These are phyloP conservation scores for Toxotes chatareus DNA, from an alignment of 2,113 vertebrate genomes.

Conservation along the genomic window DNA sequence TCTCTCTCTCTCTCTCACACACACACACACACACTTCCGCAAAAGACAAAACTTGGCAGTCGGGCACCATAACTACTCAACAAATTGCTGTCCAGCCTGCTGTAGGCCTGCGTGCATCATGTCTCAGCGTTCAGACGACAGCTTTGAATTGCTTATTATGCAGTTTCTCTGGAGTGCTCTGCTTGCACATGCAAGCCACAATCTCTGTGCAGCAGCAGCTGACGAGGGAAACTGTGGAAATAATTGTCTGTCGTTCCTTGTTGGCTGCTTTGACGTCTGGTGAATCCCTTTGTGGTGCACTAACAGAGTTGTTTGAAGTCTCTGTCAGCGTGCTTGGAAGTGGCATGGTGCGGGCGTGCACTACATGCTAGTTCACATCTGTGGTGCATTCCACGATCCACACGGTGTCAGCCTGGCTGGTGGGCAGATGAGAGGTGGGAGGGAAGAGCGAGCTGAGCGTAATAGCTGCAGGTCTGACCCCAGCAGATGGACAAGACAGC, in stretches of 20 bases:
- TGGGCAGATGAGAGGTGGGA: conserved; percentile 51
- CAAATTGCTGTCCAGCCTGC: conserved; percentile 71
- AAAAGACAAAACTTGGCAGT: conserved; percentile 63
- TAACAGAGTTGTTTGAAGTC: conserved; percentile 73
- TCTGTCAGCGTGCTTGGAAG: conserved; percentile 44
- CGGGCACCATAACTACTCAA: conserved; percentile 67
- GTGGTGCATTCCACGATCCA: conserved; percentile 27
- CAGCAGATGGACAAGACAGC: conserved; percentile 57
- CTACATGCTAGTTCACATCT: conserved; percentile 60
- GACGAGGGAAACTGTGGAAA: conserved; percentile 72
- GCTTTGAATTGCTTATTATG: conserved; percentile 75
- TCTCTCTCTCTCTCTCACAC: conserved; percentile 2
- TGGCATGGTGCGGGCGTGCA: conserved; percentile 27
- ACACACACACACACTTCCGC: conserved; percentile 13
- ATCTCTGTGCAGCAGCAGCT: conserved; percentile 70
- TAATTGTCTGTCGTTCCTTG: conserved; percentile 78
- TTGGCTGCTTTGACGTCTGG: conserved; percentile 73
- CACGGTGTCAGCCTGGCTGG: conserved; percentile 33
- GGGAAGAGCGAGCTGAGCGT: conserved; percentile 27
- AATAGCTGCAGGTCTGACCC: conserved; percentile 66
- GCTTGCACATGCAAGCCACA: conserved; percentile 73
- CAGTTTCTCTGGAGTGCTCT: conserved; percentile 72
- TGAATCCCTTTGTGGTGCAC: conserved; percentile 65
- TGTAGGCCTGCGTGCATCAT: conserved; percentile 57
- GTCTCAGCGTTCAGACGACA: conserved; percentile 69